These are phyloP conservation scores for Ernsta delagoae DNA, from an alignment of 2,888 invertebrate species.

Conservation along the genomic window DNA sequence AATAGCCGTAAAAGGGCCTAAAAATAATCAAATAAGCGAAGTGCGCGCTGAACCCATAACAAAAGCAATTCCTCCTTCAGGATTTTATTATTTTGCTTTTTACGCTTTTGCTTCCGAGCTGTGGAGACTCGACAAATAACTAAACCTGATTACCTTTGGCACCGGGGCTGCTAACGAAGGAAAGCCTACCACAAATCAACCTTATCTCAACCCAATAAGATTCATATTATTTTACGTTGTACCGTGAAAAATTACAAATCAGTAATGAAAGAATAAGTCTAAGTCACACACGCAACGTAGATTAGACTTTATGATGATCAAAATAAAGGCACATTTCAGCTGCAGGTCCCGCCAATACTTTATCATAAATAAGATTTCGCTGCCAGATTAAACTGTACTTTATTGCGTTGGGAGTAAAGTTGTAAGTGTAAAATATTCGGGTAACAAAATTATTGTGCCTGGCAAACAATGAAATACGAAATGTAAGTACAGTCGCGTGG, in stretches of 20 bases:
- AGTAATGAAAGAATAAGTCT: slow-evolving; percentile 36
- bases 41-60: slow-evolving; percentile 17
- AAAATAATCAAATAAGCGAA: slow-evolving; percentile 17
- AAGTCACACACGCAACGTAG: slow-evolving; percentile 7
- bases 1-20: slow-evolving; percentile 1
- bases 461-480: slow-evolving; percentile 35
- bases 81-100: slow-evolving; percentile 36
- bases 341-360: slow-evolving; percentile 11
- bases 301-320: slow-evolving; percentile 13
- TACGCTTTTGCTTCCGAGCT: slow-evolving; percentile 29
- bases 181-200: slow-evolving; percentile 4
- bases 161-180: slow-evolving; percentile 41
- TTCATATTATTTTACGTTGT: neutral
- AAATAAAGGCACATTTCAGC: slow-evolving; percentile 26
- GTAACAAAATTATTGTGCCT: slow-evolving; percentile 32
- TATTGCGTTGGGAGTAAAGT: slow-evolving; percentile 19
- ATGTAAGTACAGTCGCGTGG: slow-evolving; percentile 35
- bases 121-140: slow-evolving; percentile 43
- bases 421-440: slow-evolving; percentile 13
- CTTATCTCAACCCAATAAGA: slow-evolving; percentile 14
- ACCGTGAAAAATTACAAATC: slow-evolving; percentile 33
- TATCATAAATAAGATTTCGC: slow-evolving; percentile 31
- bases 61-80: slow-evolving; percentile 26
- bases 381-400: slow-evolving; percentile 29
- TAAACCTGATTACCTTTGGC: slow-evolving; percentile 46